These are phyloP conservation scores for Trichogramma dendrolimi DNA, from an alignment of 2,888 invertebrate genomes.

Conservation along the genomic window DNA sequence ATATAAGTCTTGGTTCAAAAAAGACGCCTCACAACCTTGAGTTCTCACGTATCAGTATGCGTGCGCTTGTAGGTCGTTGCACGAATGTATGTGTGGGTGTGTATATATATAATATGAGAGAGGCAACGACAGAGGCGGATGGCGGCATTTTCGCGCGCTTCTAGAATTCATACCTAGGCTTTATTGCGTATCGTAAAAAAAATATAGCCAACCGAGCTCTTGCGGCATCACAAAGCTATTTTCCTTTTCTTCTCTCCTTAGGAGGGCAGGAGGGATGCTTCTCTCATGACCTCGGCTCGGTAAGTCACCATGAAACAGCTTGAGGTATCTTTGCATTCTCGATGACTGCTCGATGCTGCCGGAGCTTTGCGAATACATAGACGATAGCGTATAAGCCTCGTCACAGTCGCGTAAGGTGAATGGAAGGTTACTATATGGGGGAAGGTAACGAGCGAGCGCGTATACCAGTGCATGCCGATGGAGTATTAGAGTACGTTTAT, in stretches of 20 bases:
- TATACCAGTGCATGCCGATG: background rate
- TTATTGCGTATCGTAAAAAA: conserved; percentile 28
- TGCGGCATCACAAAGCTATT: background rate
- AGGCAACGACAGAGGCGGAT: background rate
- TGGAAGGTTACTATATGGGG: background rate
- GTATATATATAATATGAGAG: no score
- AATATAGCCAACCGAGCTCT: conserved; percentile 16
- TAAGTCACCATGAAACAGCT: conserved; percentile 29
- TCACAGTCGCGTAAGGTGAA: no score
- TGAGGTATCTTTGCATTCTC: conserved; percentile 29
- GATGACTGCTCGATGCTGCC: conserved; percentile 13
- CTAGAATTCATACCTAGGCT: conserved; percentile 27
- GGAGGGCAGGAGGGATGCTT: background rate
- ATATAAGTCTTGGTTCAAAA: no score
- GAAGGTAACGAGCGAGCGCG: background rate
- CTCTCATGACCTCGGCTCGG: conserved; percentile 6
- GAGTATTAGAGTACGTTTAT: background rate
- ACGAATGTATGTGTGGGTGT: no score
- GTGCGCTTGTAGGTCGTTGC: no score
- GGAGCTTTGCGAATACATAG: background rate
- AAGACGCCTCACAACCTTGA: no score
- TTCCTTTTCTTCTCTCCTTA: no score
- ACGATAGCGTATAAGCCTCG: background rate
- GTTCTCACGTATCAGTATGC: no score
- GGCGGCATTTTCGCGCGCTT: background rate